These are phyloP conservation scores for Charadrius vociferus DNA, from an alignment of 2,113 vertebrate species.

Conservation along the genomic window DNA sequence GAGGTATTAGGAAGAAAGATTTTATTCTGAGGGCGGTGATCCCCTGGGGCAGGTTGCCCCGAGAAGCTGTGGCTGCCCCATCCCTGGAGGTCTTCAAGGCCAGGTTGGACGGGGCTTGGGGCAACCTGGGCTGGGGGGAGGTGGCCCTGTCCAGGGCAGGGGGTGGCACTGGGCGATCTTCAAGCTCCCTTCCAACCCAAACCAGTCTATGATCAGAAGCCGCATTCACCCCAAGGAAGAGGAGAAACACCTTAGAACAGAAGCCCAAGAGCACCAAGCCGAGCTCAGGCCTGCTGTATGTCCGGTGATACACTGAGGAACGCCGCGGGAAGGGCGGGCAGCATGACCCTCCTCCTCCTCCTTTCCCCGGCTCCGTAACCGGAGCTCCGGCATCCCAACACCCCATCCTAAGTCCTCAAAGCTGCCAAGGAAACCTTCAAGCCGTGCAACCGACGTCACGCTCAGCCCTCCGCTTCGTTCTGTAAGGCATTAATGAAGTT, in stretches of 20 bases:
- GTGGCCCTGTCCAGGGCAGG: neutral
- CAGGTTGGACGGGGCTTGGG: neutral
- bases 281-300: neutral
- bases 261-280: neutral
- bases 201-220: neutral
- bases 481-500: neutral
- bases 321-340: neutral
- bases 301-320: neutral
- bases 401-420: neutral
- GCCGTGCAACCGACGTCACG: fast-evolving
- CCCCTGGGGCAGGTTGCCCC: neutral
- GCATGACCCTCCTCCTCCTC: neutral
- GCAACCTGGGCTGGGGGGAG: neutral
- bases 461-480: fast-evolving
- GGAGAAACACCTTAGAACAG: neutral
- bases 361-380: neutral
- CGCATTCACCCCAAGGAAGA: neutral
- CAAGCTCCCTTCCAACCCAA: neutral
- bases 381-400: neutral
- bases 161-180: too few species aligned
- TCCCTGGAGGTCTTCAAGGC: too few species aligned
- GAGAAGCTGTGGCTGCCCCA: too few species aligned
- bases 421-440: neutral
- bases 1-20: too few species aligned
- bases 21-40: too few species aligned